Base-by-base conservation (phyloP, 1,140 invertebrate species). In the Formica selysi region DNA sequence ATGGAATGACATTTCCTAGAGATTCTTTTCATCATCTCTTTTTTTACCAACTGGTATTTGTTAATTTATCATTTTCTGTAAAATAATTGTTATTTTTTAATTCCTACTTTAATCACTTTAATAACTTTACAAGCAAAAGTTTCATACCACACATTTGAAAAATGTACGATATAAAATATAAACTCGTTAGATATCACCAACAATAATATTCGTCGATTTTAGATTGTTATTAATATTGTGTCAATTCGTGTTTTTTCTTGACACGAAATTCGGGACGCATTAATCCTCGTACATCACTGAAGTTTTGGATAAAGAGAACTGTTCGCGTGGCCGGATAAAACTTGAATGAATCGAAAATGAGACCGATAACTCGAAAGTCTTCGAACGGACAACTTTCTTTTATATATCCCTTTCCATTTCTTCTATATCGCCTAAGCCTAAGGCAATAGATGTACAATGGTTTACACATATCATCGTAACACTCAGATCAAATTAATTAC, bases 351-450 rank as follows among this genome's bases (percentile, higher is more conserved):
- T 13, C 22, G 44, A 68, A 29, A 51, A 38, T 59, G 64, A 54
- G 32, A 80, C 32, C 54, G 8, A 59, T 7, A 73, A 86, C 84
- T 87, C 65, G 81, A 86, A 86, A 88, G 76, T 81, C 67, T 26
- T 57, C 13, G 36, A 38, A 57, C 32, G 19, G 11, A n/a, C 44
- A 51, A 78, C 86, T 85, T 89, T 89, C 85, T 89, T 89, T 91
- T 89, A 90, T 89, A 91, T 71, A 74, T 67, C 76, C 81, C 91
- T 68, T 62, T 62, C 67, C 67, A 80, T 80, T 57, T 57, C 64
- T 80, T 57, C 36, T 19, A 13, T 48, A 4, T 19, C 38, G 13
- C 4, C 51, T 36, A 73, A 32, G 13, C 4, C 51, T 36, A 73
- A 32, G 44, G 51, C 16, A 41, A 32, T 29, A 54, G 10, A 16